Evolutionary conservation across 1,140 invertebrate genomes (phyloP).

Genomic region (Samia ricini): DNA sequence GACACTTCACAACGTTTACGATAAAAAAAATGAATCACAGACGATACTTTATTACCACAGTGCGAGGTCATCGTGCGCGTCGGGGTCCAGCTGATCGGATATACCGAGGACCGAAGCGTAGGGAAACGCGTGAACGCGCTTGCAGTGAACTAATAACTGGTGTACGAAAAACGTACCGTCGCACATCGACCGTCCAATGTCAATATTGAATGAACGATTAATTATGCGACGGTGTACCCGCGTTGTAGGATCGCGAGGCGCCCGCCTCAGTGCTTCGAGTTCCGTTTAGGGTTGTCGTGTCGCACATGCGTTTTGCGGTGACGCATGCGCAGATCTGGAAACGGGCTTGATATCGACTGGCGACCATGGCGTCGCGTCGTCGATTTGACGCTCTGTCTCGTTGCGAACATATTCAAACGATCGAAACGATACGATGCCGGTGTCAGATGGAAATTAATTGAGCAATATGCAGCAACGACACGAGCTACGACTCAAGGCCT

Average conservation of each 20-base stretch:
- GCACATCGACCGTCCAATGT: conserved; percentile 65
- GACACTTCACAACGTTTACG: conserved; percentile 37
- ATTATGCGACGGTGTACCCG: conserved; percentile 68
- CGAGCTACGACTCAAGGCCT: conserved; percentile 19
- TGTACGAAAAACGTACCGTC: conserved; percentile 50
- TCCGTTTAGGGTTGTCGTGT: conserved; percentile 19
- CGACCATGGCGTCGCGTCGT: conserved; percentile 53
- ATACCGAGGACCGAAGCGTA: conserved; percentile 23
- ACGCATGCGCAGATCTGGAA: conserved; percentile 37
- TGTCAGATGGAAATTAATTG: conserved; percentile 31
- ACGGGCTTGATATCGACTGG: conserved; percentile 51
- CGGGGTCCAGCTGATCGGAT: conserved; percentile 37
- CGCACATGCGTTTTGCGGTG: conserved; percentile 44
- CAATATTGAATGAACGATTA: conserved; percentile 71
- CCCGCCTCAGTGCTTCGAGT: conserved; percentile 12
- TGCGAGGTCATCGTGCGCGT: conserved; percentile 34
- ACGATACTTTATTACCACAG: conserved; percentile 43
- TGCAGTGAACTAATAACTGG: conserved; percentile 55
- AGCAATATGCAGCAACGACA: conserved; percentile 23
- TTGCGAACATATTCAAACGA: conserved; percentile 25
- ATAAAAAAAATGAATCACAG: conserved; percentile 41
- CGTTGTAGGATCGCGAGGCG: conserved; percentile 50
- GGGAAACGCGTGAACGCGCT: conserved; percentile 46
- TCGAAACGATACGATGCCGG: conserved; percentile 15
- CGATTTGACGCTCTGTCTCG: conserved; percentile 44